Conservation (phyloP, 2,888 invertebrate species). For the Watsonalla cultraria region DNA sequence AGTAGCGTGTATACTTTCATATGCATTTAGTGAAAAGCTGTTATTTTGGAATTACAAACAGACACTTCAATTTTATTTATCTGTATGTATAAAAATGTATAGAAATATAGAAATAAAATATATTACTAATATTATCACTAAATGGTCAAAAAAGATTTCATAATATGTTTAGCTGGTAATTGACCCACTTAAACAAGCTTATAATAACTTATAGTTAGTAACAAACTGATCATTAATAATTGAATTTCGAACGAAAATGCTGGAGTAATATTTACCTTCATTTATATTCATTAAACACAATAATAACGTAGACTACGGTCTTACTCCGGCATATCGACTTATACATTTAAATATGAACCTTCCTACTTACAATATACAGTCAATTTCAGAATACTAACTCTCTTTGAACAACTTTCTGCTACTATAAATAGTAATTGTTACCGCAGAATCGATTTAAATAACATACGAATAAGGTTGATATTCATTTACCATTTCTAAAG, state of each 20-base stretch:
- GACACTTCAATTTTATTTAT: no score
- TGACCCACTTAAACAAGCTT: no score
- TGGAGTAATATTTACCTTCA: conserved; percentile 49
- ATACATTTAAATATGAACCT: conserved; percentile 26
- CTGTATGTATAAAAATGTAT: no score
- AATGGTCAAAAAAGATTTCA: no score
- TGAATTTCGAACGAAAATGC: conserved; percentile 38
- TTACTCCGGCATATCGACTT: conserved; percentile 25
- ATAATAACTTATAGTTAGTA: not conserved
- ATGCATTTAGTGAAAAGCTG: no score
- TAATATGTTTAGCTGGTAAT: no score
- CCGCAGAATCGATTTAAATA: not conserved
- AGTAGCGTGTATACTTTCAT: no score
- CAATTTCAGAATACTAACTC: conserved; percentile 15
- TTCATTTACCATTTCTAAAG: conserved; percentile 3
- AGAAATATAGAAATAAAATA: no score
- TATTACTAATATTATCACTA: no score
- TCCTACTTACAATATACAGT: conserved; percentile 20
- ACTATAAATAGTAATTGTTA: not conserved
- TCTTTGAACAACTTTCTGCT: conserved; percentile 4
- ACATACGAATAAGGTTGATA: conserved; percentile 14
- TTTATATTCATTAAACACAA: conserved; percentile 58
- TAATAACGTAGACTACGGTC: conserved; percentile 44
- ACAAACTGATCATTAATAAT: conserved; percentile 31
- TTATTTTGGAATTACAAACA: no score